Evolutionary conservation across 2,113 vertebrate species (phyloP), one percentile per base, ranked within the genome.

Genomic region (Hyla sarda): DNA sequence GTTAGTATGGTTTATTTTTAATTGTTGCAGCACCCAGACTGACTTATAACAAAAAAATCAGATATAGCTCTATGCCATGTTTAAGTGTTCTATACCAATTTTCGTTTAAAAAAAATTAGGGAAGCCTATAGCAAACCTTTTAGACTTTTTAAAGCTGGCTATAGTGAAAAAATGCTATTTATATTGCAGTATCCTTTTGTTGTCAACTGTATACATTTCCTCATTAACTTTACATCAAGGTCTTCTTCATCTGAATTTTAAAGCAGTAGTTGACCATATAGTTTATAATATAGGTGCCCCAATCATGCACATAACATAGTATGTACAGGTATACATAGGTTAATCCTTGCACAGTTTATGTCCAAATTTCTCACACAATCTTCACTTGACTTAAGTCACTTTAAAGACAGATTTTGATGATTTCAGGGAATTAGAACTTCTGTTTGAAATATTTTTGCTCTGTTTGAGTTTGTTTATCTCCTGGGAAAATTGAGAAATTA

Each of bases 401-500:
- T 19, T 17, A 3, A 73, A 47, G 45, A 47, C 21, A 41, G 17
- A 21, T 41, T 72, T 16, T 75, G 41, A 25, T 28, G n/a, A 48
- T 47, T 75, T 48, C 32, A 74, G 13, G 14, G 37, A 74, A 25
- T 67, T 30, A 32, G 14, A 37, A 34, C 13, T 47, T 73, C 37
- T 25, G 13, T 67, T 32, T 67, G 12, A 17, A 32, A 67, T 67
- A 45, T 73, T 72, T n/a, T 72, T 72, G 30, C 41, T 2, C 10
- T n/a, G 34, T 50, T 52, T 17, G 5, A 28, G n/a, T 50, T 76
- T 50, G 73, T 52, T 76, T 16, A 28, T 76, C 73, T 50, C 73
- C n/a, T 25, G 45, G 47, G 73, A 76, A 37, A 37, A 60, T 37
- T 58, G 19, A 52, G 30, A 79, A 79, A 79, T 79, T n/a, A 80